These are phyloP conservation scores for Coremacera marginata DNA, from an alignment of 2,888 invertebrate species.

Conservation along the genomic window DNA sequence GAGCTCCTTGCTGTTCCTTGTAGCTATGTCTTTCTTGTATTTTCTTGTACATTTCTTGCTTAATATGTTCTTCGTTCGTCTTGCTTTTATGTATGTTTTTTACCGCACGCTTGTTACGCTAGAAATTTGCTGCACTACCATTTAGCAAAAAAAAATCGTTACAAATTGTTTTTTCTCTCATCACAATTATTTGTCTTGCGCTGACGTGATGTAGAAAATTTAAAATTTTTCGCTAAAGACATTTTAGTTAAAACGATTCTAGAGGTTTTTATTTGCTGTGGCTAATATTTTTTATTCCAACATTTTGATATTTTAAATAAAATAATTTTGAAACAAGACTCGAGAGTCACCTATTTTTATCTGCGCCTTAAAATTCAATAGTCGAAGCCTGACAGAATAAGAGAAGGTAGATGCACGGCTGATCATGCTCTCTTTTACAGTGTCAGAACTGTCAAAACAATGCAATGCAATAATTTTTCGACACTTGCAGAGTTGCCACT, in stretches of 20 bases:
- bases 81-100: neutral
- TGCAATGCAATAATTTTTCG: no score
- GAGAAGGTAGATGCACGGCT: no score
- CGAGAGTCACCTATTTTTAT: no score
- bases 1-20: neutral
- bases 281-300: no score
- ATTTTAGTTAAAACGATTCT: neutral
- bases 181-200: neutral
- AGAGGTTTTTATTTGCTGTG: no score
- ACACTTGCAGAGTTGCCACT: no score
- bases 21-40: neutral
- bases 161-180: neutral
- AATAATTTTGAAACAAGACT: no score
- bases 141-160: neutral
- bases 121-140: neutral
- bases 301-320: no score
- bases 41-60: neutral
- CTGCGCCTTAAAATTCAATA: no score
- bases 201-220: neutral
- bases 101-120: neutral
- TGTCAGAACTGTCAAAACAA: no score
- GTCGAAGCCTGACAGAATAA: no score
- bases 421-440: no score
- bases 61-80: neutral
- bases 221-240: neutral